A percentile compares a stretch with the other conserved stretches of the same genome.
Evolutionary conservation across 2,797 vertebrate species (phyloP).

Genomic region (Etheostoma perlongum): DNA sequence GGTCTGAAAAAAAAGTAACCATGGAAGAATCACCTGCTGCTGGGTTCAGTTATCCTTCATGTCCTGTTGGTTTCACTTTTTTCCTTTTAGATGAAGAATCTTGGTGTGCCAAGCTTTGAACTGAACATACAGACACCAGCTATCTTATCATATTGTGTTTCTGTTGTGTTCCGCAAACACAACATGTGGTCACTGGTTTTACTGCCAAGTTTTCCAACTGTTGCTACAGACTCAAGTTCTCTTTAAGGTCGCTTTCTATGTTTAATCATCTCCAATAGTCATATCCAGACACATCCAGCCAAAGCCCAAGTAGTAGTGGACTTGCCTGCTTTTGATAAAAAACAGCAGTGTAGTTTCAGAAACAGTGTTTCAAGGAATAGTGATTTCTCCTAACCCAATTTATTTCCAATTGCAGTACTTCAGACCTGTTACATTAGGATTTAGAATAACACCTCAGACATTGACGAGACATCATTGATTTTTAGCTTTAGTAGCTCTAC

Average conservation of each 20-base stretch:
- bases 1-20: neutral
- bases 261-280: conserved; percentile 4
- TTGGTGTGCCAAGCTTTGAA: neutral
- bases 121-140: neutral
- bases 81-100: neutral
- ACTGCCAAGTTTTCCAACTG: neutral
- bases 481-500: too few relatives aligned
- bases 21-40: neutral
- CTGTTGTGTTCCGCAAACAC: neutral
- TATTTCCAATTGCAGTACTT: too few relatives aligned
- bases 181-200: neutral
- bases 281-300: too few relatives aligned
- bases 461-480: too few relatives aligned
- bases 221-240: neutral
- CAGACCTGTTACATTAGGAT: too few relatives aligned
- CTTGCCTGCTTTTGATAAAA: neutral
- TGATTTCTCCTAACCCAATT: too few relatives aligned
- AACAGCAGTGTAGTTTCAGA: neutral
- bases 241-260: neutral
- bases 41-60: neutral
- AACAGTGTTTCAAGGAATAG: neutral
- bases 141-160: neutral
- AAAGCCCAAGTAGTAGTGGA: neutral
- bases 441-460: too few relatives aligned
- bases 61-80: neutral